Conservation (phyloP, 2,113 vertebrate species). For the Neotoma lepida region DNA sequence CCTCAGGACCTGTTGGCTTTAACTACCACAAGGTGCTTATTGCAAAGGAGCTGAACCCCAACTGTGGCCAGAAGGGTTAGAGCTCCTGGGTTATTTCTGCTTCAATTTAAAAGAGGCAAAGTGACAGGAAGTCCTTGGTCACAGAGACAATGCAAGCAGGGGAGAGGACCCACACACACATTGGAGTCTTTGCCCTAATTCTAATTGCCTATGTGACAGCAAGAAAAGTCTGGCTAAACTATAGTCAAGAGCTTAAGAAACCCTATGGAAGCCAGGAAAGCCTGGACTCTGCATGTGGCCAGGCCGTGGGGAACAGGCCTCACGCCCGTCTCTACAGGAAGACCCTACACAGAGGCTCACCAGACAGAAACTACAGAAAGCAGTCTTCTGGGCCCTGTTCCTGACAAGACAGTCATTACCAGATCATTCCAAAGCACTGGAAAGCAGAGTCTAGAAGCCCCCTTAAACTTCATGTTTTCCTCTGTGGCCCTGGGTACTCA, state of each 20-base stretch:
- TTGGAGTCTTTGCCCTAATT: not conserved
- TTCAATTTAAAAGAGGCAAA: not conserved
- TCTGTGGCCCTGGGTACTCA: not conserved
- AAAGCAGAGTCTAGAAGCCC: not conserved
- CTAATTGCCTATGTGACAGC: not conserved
- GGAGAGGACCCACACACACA: not conserved
- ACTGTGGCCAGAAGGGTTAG: not conserved
- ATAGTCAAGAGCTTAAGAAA: constrained; percentile 13
- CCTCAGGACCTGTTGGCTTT: not conserved
- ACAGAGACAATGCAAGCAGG: constrained; percentile 29
- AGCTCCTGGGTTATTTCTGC: not conserved
- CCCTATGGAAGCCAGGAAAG: not conserved
- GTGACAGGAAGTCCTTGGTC: not conserved
- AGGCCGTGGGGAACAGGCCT: not conserved
- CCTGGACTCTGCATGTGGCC: accelerated
- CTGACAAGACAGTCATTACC: accelerated
- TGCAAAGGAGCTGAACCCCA: constrained; percentile 5
- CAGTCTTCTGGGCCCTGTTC: not conserved
- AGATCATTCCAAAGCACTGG: not conserved
- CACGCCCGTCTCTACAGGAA: not conserved
- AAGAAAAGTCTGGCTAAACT: not conserved
- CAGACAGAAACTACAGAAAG: not conserved
- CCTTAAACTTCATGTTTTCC: not conserved
- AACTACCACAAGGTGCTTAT: constrained; percentile 18
- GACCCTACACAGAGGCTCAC: not conserved